These are phyloP conservation scores for Dryobotodes eremita DNA, from an alignment of 2,888 invertebrate genomes.

Conservation along the genomic window DNA sequence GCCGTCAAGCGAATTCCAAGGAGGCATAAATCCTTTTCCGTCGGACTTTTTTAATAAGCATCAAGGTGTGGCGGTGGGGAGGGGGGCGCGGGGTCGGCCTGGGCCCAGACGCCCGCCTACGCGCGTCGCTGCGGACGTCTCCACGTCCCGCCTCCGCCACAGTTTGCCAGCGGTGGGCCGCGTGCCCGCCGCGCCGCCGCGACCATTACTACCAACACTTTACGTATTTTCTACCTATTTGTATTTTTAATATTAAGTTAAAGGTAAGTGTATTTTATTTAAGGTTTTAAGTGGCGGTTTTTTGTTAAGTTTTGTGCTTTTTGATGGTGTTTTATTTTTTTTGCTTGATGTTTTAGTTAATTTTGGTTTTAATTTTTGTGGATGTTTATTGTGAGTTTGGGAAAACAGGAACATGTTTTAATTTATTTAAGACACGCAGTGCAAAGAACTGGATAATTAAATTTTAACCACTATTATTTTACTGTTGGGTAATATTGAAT, in stretches of 20 bases:
- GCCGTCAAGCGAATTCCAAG: conserved; percentile 61
- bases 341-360: conserved; percentile 23
- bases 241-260: conserved; percentile 65
- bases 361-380: conserved; percentile 16
- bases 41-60: conserved; percentile 74
- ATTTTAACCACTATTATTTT: not conserved
- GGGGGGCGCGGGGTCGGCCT: conserved; percentile 38
- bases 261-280: conserved; percentile 66
- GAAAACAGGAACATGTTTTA: conserved; percentile 5
- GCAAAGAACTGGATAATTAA: not conserved
- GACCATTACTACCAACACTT: conserved; percentile 44
- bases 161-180: conserved; percentile 90
- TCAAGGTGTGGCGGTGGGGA: conserved; percentile 72
- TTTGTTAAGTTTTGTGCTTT: conserved; percentile 7
- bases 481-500: no score
- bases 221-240: conserved; percentile 69
- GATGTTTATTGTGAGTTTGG: conserved; percentile 29
- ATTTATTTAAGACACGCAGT: conserved; percentile 1
- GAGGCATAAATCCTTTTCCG: conserved; percentile 73
- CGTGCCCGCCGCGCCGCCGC: conserved; percentile 80
- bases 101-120: conserved; percentile 86
- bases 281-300: conserved; percentile 16
- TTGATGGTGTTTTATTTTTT: conserved; percentile 18
- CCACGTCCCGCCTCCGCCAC: conserved; percentile 78
- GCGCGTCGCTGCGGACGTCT: conserved; percentile 86